A percentile compares a stretch with the other conserved stretches of the same genome.
phyloP scores from a whole-genome alignment of 64 coral and sea anemone genomes.

The Dendrophyllia cribrosa region DNA sequence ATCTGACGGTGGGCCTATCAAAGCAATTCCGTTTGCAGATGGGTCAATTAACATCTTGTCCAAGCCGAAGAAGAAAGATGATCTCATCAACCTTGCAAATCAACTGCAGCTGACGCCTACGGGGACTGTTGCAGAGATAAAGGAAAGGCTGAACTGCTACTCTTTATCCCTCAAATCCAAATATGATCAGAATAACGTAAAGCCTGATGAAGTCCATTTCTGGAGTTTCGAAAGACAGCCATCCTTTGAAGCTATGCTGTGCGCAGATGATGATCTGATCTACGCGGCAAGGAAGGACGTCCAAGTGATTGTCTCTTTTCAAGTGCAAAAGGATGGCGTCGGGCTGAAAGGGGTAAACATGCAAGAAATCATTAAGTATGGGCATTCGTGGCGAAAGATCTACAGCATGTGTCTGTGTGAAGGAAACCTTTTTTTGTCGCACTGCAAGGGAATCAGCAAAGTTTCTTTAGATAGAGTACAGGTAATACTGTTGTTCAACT shows the following conservation, averaged over 20 bases:
- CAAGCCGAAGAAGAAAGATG: conserved; percentile 36
- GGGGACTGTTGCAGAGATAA: conserved; percentile 34
- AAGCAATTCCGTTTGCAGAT: background rate
- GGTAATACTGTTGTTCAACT: conserved; percentile 9
- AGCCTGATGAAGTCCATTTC: conserved; percentile 30
- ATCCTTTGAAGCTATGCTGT: background rate
- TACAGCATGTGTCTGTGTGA: conserved; percentile 57
- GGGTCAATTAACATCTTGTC: background rate
- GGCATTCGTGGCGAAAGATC: conserved; percentile 19
- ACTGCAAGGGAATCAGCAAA: conserved; percentile 29
- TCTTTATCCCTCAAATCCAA: background rate
- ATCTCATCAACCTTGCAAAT: conserved; percentile 21
- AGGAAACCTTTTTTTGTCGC: conserved; percentile 40
- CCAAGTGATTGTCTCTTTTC: conserved; percentile 27
- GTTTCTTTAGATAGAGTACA: conserved; percentile 5
- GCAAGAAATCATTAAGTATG: conserved; percentile 4
- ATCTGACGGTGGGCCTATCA: conserved; percentile 30
- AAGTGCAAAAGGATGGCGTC: conserved; percentile 69
- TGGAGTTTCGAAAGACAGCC: conserved; percentile 28
- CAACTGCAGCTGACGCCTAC: background rate
- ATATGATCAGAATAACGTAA: background rate
- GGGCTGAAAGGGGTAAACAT: conserved; percentile 37
- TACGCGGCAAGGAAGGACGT: conserved; percentile 24
- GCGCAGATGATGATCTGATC: conserved; percentile 46
- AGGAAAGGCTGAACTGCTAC: background rate